Percentiles rank a stretch among this genome's conserved stretches.
These are phyloP conservation scores for chimpanzee (Pan troglodytes) DNA, from an alignment of 2,113 vertebrate genomes.

Conservation along the genomic window NHGRI_mPanTro3-v2.1_pri NC_072404.2:126639501-126640000, in stretches of 20 bases:
- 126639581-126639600: conserved; percentile 73
- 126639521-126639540: conserved; percentile 6
- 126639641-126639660: conserved; percentile 73
- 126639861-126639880: conserved; percentile 62
- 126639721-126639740: conserved; percentile 66
- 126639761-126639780: conserved; percentile 84
- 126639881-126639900: conserved; percentile 59
- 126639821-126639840: conserved; percentile 81
- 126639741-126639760: conserved; percentile 79
- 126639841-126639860: conserved; percentile 83
- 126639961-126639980: conserved; percentile 19
- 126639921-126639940: conserved; percentile 74
- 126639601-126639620: conserved; percentile 75
- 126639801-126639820: conserved; percentile 85
- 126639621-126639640: conserved; percentile 67
- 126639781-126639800: conserved; percentile 79
- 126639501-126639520: conserved; percentile 37
- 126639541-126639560: conserved; percentile 64
- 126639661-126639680: conserved; percentile 56
- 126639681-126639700: conserved; percentile 74
- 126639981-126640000: conserved; percentile 54
- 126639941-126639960: conserved; percentile 67
- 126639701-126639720: conserved; percentile 73
- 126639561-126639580: conserved; percentile 58
- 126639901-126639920: conserved; percentile 68